phyloP scores from a whole-genome alignment of 2,797 vertebrate genomes.

The Florisuga fusca region DNA sequence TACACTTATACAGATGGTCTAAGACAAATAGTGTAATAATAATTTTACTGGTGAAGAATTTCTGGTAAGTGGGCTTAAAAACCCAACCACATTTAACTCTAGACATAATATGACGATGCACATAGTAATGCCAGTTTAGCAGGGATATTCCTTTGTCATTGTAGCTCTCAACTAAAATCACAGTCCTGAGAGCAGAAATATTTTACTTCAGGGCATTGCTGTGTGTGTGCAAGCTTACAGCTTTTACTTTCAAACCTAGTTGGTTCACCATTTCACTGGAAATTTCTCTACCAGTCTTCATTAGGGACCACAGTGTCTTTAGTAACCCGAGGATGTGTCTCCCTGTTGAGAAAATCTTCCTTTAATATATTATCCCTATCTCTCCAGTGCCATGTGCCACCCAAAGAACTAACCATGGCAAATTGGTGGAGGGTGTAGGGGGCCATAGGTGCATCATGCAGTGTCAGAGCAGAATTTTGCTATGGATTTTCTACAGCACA shows the following conservation, averaged over 20 bases:
- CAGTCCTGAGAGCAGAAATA: not conserved
- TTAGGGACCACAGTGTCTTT: not conserved
- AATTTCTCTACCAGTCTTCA: not conserved
- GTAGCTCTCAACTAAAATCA: not conserved
- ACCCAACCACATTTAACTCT: fast-evolving
- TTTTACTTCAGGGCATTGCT: not conserved
- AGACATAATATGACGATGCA: not conserved
- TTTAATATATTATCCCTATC: not conserved
- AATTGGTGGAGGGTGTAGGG: not conserved
- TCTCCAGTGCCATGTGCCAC: not conserved
- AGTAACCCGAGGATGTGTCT: not conserved
- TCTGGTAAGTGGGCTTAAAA: not conserved
- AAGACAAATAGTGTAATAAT: not conserved
- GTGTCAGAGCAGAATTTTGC: not conserved
- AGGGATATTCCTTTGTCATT: not conserved
- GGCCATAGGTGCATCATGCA: no score
- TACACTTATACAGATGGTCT: not conserved
- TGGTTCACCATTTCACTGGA: not conserved
- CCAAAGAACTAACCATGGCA: not conserved
- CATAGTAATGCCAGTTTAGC: not conserved
- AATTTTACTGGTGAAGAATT: not conserved
- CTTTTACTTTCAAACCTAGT: not conserved
- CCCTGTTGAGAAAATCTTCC: not conserved
- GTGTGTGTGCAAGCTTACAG: not conserved
- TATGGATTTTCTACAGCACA: not conserved